Evolutionary conservation across 1,140 invertebrate genomes (phyloP), one percentile per base, ranked within the genome.

Genomic region (Drosophila funebris): DNA sequence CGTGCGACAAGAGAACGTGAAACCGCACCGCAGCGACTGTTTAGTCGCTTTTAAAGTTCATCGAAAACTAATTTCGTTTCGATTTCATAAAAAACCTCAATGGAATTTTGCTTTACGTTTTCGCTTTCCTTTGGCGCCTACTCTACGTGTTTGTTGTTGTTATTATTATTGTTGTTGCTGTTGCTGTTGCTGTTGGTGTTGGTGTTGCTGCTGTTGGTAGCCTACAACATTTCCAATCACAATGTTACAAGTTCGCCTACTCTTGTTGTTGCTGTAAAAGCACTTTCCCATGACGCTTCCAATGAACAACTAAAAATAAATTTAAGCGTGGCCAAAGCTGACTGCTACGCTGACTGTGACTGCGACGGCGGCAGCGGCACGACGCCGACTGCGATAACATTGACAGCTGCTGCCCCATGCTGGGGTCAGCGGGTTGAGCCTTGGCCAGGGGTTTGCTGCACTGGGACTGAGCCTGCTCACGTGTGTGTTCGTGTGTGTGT

Each of bases 21-120:
- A 36, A 22, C 16, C 50, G 50, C 31, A 71, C 56, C 36, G 66
- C 64, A 78, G 72, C 76, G 76, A 63, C 62, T 90, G 89, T 91
- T 91, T 91, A 77, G 75, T 88, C 82, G 90, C 79, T 76, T 90
- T 90, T 91, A 80, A 91, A 91, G 90, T 91, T 90, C 90, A 91
- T 91, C 90, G 90, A 91, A 91, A 91, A 91, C 90, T 91, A 91
- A 91, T 91, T 90, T 91, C 76, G 77, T 81, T 61, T 91, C 90
- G 90, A 91, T 91, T 90, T 90, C 78, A 73, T 71, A 90, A 73
- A 84, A 90, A 87, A 73, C 80, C 77, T 82, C 78, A 89, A 90
- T 90, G 78, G 87, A 87, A 89, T 87, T 90, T 90, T 68, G 76
- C 81, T 78, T 88, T 88, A 84, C 84, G 76, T 75, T 88, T 87